These are phyloP conservation scores for Tenualosa ilisha DNA, from an alignment of 2,797 vertebrate genomes.

Conservation along the genomic window DNA sequence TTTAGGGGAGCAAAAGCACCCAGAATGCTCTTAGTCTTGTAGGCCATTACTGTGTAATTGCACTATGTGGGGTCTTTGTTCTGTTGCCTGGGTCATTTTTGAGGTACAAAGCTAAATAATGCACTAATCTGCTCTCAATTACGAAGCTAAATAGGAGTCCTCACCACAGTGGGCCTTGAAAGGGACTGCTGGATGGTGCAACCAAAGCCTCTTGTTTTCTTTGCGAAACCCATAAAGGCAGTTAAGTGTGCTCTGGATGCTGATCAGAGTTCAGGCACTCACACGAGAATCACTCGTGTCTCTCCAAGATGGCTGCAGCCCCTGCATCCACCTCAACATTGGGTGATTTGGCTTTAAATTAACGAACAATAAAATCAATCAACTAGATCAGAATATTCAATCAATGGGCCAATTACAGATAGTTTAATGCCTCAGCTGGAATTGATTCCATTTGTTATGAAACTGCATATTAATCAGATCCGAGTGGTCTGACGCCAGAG, in stretches of 20 bases:
- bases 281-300: conserved; percentile 49
- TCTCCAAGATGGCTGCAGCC: conserved; percentile 42
- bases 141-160: neutral
- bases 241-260: neutral
- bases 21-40: neutral
- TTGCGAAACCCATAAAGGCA: conserved; percentile 51
- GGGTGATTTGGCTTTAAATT: conserved; percentile 62
- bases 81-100: neutral
- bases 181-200: neutral
- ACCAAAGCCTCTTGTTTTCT: conserved; percentile 35
- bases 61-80: neutral
- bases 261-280: conserved; percentile 27
- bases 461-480: conserved; percentile 67
- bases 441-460: conserved; percentile 72
- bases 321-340: conserved; percentile 41
- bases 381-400: conserved; percentile 67
- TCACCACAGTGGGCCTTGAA: neutral
- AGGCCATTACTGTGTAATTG: neutral
- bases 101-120: neutral
- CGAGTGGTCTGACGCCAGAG: conserved; percentile 56
- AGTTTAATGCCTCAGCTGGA: conserved; percentile 68
- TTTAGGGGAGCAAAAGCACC: neutral
- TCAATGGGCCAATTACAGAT: conserved; percentile 70
- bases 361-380: conserved; percentile 74
- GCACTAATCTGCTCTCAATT: neutral